phyloP scores from a whole-genome alignment of 1,140 invertebrate genomes.

The Ooceraea biroi region DNA sequence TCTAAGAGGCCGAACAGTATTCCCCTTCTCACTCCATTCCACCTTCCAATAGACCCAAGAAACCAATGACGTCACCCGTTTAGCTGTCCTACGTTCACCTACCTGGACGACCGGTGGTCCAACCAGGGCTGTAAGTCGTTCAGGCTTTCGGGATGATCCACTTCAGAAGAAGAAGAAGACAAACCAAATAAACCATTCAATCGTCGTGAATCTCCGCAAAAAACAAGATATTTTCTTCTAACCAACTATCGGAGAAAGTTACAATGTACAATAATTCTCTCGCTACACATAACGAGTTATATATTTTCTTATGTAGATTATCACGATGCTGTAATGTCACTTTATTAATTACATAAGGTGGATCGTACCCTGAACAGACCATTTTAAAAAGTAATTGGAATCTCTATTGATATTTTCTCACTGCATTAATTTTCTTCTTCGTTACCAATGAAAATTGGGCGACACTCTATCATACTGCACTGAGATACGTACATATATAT shows the following conservation, averaged over 20 bases:
- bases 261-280: neutral
- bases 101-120: conserved; percentile 70
- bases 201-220: neutral
- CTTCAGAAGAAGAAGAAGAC: neutral
- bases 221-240: neutral
- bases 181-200: neutral
- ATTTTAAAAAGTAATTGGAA: neutral
- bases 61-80: conserved; percentile 81
- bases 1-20: conserved; percentile 42
- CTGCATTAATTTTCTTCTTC: neutral
- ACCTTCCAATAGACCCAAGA: conserved; percentile 77
- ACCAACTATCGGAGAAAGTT: neutral
- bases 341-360: neutral
- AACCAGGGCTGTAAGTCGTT: conserved; percentile 57
- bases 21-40: conserved; percentile 63
- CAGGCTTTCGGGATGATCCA: neutral
- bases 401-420: neutral
- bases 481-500: no score
- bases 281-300: neutral
- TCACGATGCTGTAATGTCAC: neutral
- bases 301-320: neutral
- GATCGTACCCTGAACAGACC: neutral
- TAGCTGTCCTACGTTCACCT: conserved; percentile 82
- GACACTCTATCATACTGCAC: neutral
- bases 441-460: neutral